A percentile compares a stretch with the other conserved stretches of the same genome.
Evolutionary conservation across 2,888 invertebrate species (phyloP).

Genomic region (Philaethria dido): DNA sequence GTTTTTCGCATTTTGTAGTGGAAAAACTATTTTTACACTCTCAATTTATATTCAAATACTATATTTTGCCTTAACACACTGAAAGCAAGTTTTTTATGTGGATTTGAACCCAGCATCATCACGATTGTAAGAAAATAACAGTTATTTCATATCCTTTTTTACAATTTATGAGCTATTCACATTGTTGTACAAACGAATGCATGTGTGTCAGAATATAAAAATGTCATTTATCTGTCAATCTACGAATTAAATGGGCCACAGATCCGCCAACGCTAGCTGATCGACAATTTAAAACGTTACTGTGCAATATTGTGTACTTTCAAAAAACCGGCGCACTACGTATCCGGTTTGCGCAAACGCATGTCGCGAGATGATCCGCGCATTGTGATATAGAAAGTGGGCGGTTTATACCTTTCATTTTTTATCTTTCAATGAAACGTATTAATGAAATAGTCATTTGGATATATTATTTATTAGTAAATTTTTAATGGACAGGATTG

Average conservation of each 20-base stretch:
- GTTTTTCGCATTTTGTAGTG: neutral
- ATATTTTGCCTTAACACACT: too few relatives aligned
- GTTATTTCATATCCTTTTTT: neutral
- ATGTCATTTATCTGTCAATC: constrained; percentile 19
- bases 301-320: constrained; percentile 42
- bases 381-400: constrained; percentile 46
- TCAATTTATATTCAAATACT: too few relatives aligned
- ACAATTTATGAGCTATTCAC: neutral
- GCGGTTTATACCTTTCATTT: constrained; percentile 40
- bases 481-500: neutral
- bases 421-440: constrained; percentile 27
- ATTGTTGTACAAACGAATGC: constrained; percentile 12
- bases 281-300: constrained; percentile 31
- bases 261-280: constrained; percentile 27
- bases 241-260: constrained; percentile 26
- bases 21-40: neutral
- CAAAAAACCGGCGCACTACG: constrained; percentile 42
- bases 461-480: neutral
- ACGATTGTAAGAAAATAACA: too few relatives aligned
- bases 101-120: too few relatives aligned
- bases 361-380: constrained; percentile 45
- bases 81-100: too few relatives aligned
- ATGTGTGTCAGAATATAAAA: constrained; percentile 16
- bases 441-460: constrained; percentile 27
- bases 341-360: constrained; percentile 70